Percentiles rank a stretch among this genome's conserved stretches.
phyloP scores from a whole-genome alignment of 2,797 vertebrate species.

The Gouania willdenowi region DNA sequence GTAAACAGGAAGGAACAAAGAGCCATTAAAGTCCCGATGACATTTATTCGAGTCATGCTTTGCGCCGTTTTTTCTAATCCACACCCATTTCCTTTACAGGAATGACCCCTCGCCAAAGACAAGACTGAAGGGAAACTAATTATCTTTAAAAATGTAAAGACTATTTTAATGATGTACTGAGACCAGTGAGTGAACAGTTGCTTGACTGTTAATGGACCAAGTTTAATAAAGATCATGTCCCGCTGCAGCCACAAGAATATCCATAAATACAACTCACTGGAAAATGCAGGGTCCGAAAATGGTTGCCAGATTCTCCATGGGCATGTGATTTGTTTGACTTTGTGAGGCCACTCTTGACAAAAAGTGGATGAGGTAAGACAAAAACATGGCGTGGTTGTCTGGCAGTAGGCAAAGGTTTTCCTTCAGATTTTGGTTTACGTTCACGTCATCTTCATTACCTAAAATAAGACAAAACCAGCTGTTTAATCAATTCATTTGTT shows the following conservation, averaged over 20 bases:
- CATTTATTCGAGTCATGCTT: slow-evolving; percentile 7
- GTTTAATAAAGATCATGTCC: too few relatives aligned
- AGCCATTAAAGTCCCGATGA: slow-evolving; percentile 21
- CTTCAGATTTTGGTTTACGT: slow-evolving; percentile 58
- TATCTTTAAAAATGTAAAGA: too few relatives aligned
- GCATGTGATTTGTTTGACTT: slow-evolving; percentile 79
- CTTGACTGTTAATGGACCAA: too few relatives aligned
- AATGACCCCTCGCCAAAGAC: slow-evolving; percentile 8
- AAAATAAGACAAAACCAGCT: slow-evolving; percentile 2
- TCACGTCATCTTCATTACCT: slow-evolving; percentile 36
- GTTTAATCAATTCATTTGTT: background rate
- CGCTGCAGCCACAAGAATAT: too few relatives aligned
- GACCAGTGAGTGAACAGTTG: too few relatives aligned
- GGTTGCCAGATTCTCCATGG: slow-evolving; percentile 76
- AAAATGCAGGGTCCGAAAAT: slow-evolving; percentile 81
- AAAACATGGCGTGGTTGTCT: slow-evolving; percentile 59
- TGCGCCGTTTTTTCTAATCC: slow-evolving; percentile 25
- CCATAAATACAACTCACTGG: slow-evolving; percentile 65
- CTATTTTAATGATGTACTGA: background rate
- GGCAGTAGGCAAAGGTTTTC: slow-evolving; percentile 64
- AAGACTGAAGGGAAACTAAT: too few relatives aligned
- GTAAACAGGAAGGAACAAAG: slow-evolving; percentile 54
- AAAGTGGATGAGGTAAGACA: slow-evolving; percentile 78
- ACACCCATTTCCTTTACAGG: slow-evolving; percentile 41
- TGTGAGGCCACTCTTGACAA: slow-evolving; percentile 70